phyloP scores from a whole-genome alignment of 1,140 invertebrate species.

The Ceratina australensis region DNA sequence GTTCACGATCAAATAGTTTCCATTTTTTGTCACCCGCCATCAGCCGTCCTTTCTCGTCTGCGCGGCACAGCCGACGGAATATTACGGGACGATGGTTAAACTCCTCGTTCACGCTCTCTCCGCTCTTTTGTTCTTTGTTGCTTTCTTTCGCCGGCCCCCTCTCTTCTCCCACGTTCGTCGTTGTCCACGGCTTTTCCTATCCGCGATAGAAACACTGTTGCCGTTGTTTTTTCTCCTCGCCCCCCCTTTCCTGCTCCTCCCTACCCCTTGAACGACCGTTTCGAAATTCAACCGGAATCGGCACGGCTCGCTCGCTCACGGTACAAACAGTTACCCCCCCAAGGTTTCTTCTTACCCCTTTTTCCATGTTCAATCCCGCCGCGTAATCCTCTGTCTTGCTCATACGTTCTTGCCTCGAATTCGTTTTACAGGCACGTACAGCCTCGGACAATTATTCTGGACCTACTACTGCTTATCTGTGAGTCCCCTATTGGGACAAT shows the following conservation, averaged over 20 bases:
- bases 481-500: too few species aligned
- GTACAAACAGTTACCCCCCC: too few species aligned
- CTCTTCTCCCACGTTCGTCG: conserved; percentile 7
- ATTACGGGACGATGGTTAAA: conserved; percentile 68
- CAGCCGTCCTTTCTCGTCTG: conserved; percentile 63
- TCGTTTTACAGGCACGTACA: too few species aligned
- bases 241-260: too few species aligned
- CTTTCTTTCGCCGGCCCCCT: conserved; percentile 3
- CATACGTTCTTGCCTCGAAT: too few species aligned
- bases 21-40: conserved; percentile 64
- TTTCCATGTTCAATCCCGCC: background rate
- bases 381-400: background rate
- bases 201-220: conserved; percentile 43
- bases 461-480: too few species aligned
- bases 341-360: background rate
- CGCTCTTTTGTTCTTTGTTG: conserved; percentile 52
- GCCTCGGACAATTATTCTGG: too few species aligned
- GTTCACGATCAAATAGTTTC: conserved; percentile 74
- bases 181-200: conserved; percentile 35
- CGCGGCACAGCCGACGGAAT: conserved; percentile 57
- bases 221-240: background rate
- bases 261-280: too few species aligned
- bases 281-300: too few species aligned
- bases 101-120: conserved; percentile 56
- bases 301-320: background rate